A percentile compares a stretch with the other conserved stretches of the same genome.
Evolutionary conservation across 2,888 invertebrate species (phyloP).

Genomic region (Agonopterix subpropinquella): DNA sequence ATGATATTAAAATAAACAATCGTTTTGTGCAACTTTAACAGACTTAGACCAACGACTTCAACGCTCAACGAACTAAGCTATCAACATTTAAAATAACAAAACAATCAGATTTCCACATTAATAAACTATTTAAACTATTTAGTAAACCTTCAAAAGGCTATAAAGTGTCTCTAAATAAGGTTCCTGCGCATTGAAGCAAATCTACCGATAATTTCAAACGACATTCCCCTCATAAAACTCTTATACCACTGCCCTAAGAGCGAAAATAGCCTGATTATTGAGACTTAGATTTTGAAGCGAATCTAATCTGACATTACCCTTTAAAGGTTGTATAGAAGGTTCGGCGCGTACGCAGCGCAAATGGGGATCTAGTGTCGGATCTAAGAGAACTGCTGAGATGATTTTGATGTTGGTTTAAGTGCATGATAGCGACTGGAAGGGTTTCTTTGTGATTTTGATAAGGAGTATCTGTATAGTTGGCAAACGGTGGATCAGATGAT

Average conservation of each 20-base stretch:
- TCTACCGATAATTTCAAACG: too few species aligned
- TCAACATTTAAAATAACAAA: neutral
- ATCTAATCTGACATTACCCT: slow-evolving; percentile 47
- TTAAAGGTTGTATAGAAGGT: slow-evolving; percentile 31
- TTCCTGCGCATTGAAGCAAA: neutral
- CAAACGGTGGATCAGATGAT: too few species aligned
- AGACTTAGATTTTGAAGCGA: slow-evolving; percentile 10
- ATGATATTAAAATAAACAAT: neutral
- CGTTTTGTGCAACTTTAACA: neutral
- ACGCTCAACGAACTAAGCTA: neutral
- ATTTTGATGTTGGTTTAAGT: slow-evolving; percentile 55
- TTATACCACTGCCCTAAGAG: too few species aligned
- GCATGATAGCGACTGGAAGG: slow-evolving; percentile 28
- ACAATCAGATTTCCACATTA: neutral
- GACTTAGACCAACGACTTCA: neutral
- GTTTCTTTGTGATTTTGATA: too few species aligned
- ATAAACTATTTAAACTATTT: slow-evolving; percentile 4
- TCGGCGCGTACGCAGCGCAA: slow-evolving; percentile 28
- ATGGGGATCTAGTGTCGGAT: slow-evolving; percentile 33
- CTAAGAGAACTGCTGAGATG: slow-evolving; percentile 30
- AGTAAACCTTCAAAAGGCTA: slow-evolving; percentile 4
- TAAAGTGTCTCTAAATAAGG: slow-evolving; percentile 10
- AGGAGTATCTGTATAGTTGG: too few species aligned
- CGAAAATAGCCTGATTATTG: too few species aligned
- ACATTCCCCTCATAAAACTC: too few species aligned